Evolutionary conservation across 1,140 invertebrate genomes (phyloP).

Genomic region (Charaxes varanes): DNA sequence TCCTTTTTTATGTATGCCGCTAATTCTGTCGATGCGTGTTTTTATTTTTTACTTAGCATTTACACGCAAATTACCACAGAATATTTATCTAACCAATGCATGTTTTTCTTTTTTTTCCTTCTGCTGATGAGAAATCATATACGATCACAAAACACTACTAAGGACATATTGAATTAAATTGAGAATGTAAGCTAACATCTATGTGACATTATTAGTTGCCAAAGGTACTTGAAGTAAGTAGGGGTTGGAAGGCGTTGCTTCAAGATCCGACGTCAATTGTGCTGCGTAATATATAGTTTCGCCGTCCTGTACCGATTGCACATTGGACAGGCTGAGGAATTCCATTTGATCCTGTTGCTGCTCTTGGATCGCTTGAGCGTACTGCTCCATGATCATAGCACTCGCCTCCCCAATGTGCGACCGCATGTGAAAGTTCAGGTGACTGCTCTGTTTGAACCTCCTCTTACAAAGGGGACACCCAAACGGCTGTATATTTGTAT

Average conservation of each 20-base stretch:
- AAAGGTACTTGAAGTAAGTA: constrained; percentile 6
- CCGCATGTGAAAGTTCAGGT: constrained; percentile 68
- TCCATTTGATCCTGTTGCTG: constrained; percentile 31
- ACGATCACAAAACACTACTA: no score
- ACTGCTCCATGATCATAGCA: constrained; percentile 28
- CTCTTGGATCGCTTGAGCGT: constrained; percentile 23
- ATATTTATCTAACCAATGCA: no score
- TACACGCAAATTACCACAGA: no score
- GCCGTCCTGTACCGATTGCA: constrained; percentile 48
- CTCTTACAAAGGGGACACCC: constrained; percentile 78
- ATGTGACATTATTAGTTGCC: constrained; percentile 1
- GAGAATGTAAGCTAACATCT: no score
- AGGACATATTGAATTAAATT: no score
- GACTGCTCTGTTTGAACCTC: constrained; percentile 66
- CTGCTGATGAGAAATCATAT: no score
- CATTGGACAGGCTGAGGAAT: constrained; percentile 45
- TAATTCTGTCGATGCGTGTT: no score
- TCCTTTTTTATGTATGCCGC: no score
- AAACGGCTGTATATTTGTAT: constrained; percentile 84
- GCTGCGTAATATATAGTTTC: constrained; percentile 57
- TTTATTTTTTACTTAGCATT: no score
- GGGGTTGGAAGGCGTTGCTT: neutral
- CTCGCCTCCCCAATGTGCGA: constrained; percentile 42
- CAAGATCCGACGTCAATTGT: constrained; percentile 27
- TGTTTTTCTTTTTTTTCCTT: no score